phyloP scores from a whole-genome alignment of 1,140 invertebrate genomes.

The Atopsyche davidsoni region DNA sequence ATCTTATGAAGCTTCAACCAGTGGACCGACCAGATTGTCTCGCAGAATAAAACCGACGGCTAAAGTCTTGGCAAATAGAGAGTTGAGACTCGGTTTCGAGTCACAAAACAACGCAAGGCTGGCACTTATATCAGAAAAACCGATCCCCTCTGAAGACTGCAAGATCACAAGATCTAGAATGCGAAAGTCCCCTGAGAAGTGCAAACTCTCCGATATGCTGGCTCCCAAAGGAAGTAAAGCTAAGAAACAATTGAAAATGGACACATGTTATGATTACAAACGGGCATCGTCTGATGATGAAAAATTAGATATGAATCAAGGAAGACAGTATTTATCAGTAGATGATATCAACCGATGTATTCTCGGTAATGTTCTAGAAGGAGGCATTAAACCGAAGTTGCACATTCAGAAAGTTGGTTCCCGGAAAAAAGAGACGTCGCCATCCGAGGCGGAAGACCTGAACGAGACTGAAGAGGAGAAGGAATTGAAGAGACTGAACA shows the following conservation, averaged over 20 bases:
- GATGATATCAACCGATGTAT: slow-evolving; percentile 19
- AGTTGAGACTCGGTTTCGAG: slow-evolving; percentile 50
- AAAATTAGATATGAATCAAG: neutral
- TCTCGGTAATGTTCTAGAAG: slow-evolving; percentile 3
- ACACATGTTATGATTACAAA: slow-evolving; percentile 10
- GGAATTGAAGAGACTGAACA: slow-evolving; percentile 37
- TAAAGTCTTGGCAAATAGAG: slow-evolving; percentile 52
- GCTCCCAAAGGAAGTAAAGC: slow-evolving; percentile 33
- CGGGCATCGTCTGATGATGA: slow-evolving; percentile 8
- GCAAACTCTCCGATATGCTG: slow-evolving; percentile 15
- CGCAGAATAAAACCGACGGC: slow-evolving; percentile 52
- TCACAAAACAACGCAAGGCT: slow-evolving; percentile 49
- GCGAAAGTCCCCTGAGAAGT: slow-evolving; percentile 21
- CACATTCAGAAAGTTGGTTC: neutral
- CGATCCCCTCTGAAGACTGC: slow-evolving; percentile 25
- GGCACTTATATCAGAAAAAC: slow-evolving; percentile 36
- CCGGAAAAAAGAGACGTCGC: neutral
- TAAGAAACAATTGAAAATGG: slow-evolving; percentile 30
- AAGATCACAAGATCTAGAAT: slow-evolving; percentile 23
- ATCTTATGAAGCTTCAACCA: slow-evolving; percentile 37
- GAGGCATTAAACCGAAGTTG: neutral
- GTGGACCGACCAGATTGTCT: slow-evolving; percentile 33
- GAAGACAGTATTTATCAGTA: neutral
- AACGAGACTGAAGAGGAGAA: slow-evolving; percentile 26
- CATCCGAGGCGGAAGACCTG: slow-evolving; percentile 11